Conservation (phyloP, 2,797 vertebrate genomes). For the Fratercula arctica region DNA sequence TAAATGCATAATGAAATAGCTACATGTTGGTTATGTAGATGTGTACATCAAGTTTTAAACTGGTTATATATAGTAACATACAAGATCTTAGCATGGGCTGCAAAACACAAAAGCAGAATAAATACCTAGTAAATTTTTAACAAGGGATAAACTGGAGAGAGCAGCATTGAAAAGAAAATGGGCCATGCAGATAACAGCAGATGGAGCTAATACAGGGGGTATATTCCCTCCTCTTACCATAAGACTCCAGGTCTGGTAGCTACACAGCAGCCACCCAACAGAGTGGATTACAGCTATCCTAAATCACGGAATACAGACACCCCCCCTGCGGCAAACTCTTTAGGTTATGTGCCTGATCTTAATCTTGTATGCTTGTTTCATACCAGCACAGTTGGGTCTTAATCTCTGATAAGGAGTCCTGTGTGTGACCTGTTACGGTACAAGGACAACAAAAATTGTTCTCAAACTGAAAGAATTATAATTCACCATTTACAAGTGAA, state of each 20-base stretch:
- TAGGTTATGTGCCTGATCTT: neutral
- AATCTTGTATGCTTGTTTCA: neutral
- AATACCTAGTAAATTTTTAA: neutral
- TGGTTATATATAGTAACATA: neutral
- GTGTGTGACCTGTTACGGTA: accelerated
- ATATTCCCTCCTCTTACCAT: neutral
- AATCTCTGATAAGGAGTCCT: neutral
- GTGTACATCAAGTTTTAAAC: neutral
- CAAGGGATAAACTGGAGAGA: neutral
- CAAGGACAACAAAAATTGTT: neutral
- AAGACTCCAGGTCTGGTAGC: neutral
- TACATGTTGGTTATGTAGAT: neutral
- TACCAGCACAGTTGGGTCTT: neutral
- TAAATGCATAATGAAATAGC: neutral
- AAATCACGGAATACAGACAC: neutral
- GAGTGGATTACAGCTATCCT: neutral
- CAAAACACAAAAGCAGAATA: neutral
- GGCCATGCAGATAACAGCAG: neutral
- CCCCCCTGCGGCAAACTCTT: neutral
- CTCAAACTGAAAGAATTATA: neutral
- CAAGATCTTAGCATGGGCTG: neutral
- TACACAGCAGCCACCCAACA: accelerated
- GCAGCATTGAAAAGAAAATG: neutral
- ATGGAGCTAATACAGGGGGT: neutral
- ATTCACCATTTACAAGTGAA: neutral